Evolutionary conservation across 2,797 vertebrate species (phyloP), one percentile per base, ranked within the genome.

Genomic region (Parotocinclus haroldoi): DNA sequence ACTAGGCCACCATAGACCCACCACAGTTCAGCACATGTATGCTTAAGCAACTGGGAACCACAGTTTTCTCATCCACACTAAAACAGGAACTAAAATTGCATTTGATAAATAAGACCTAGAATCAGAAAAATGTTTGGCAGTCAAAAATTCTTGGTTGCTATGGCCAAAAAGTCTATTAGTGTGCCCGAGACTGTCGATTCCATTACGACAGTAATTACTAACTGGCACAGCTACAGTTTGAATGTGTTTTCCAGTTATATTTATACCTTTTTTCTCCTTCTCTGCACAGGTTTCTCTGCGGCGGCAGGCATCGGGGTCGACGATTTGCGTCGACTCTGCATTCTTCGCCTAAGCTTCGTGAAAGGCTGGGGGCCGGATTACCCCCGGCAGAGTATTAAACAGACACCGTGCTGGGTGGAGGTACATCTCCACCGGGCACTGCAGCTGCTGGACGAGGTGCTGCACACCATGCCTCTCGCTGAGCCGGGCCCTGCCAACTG

Each of bases 291-390:
- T 71, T 83, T 87, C 13, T 84, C 83, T 0, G 83, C 86, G 0
- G 79, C 85, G 0, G 85, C 88, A 0, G 90, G 89, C 51, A 89
- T 90, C 13, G 90, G 88, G 0, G 91, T 90, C 38, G 91, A 91
- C 0, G 90, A 92, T 72, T 82, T 92, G 71, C 84, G 91, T 17
- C 77, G 88, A 0, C 69, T 93, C 11, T 91, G 90, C 50, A 92
- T 92, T 17, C 78, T 92, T 63, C 82, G 91, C 0, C 79, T 93
- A 63, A 92, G 88, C 77, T 91, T 91, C 1, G 91, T 92, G 51
- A 93, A 92, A 74, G 92, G 91, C 10, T 94, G 91, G 92, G 91
- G 91, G 0, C 89, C 87, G 0, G 90, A 92, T 60, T 92, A 91
- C 73, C 91, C 89, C 0, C 85, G 92, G 0, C 88, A 84, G 58